Evolutionary conservation across 1,140 invertebrate species (phyloP), one percentile per base, ranked within the genome.

Genomic region (Chelonus insularis): DNA sequence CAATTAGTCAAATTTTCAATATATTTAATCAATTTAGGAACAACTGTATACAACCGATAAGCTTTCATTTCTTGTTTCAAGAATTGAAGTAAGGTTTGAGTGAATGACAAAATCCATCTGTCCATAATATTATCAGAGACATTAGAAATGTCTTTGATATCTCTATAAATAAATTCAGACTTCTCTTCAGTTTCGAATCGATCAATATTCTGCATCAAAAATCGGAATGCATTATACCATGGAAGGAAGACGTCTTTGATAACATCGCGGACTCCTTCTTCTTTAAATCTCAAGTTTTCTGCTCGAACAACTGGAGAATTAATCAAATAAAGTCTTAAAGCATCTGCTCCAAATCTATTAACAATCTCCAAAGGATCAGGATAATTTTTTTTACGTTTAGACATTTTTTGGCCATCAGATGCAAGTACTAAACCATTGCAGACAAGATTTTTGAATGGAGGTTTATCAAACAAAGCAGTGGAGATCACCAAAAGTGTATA

Each of bases 141-240:
- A 3, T 79, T 71, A 1, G 75, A 16, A 11, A 77, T 64, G 4
- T 68, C 20, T 63, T 71, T 75, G 76, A 63, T 82, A 55, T 90
- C 86, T 63, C 91, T 86, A 78, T 87, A 91, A 32, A 80, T 67
- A 60, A 91, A 90, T 48, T 74, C 68, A 25, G 77, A 68, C 62
- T 86, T 81, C 78, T 93, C 85, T 77, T 89, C 86, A 84, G 89
- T 84, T 18, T 89, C 84, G 69, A 89, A 92, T 65, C 90, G 86
- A 64, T 94, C 89, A 43, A 97, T 86, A 77, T 97, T 98, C 81
- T 98, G 96, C 71, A 97, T 86, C 20, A 99, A 84, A 73, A 98
- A 97, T 57, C 95, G 86, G 78, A 97, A 99, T 1, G 97, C 96
- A 84, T 99, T 99, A 72, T 96, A 99, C 97, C 97, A 99, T 0